Conservation (phyloP, 2,113 vertebrate species). For the Esox niger region DNA sequence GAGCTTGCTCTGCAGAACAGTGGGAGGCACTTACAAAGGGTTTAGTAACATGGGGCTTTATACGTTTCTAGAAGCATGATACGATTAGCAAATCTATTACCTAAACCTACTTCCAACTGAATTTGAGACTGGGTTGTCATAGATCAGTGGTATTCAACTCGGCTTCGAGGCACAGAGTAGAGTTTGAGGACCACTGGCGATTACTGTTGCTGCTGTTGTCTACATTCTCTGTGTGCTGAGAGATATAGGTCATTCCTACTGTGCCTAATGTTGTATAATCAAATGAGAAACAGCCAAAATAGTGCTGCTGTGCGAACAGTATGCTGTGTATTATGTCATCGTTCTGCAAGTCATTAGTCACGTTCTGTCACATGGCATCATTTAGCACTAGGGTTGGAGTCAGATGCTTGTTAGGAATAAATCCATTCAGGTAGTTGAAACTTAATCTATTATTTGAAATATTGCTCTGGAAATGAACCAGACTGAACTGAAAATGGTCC, state of each 20-base stretch:
- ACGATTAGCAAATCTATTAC: not conserved
- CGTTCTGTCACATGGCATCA: not conserved
- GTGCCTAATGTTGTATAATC: not conserved
- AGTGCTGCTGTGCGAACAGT: no score
- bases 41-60: not conserved
- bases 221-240: not conserved
- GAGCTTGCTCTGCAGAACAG: not conserved
- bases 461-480: no score
- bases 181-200: no score
- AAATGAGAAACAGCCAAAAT: not conserved
- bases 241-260: not conserved
- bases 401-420: no score
- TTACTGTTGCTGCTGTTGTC: not conserved
- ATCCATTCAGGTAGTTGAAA: no score
- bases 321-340: no score
- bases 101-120: not conserved
- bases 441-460: no score
- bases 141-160: no score
- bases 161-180: no score
- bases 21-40: not conserved
- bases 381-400: not conserved
- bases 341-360: not conserved
- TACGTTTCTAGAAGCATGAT: constrained; percentile 1
- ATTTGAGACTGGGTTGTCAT: not conserved
- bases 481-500: no score